A percentile compares a stretch with the other conserved stretches of the same genome.
These are phyloP conservation scores for Proterorhinus semilunaris DNA, from an alignment of 2,113 vertebrate species.

Conservation along the genomic window DNA sequence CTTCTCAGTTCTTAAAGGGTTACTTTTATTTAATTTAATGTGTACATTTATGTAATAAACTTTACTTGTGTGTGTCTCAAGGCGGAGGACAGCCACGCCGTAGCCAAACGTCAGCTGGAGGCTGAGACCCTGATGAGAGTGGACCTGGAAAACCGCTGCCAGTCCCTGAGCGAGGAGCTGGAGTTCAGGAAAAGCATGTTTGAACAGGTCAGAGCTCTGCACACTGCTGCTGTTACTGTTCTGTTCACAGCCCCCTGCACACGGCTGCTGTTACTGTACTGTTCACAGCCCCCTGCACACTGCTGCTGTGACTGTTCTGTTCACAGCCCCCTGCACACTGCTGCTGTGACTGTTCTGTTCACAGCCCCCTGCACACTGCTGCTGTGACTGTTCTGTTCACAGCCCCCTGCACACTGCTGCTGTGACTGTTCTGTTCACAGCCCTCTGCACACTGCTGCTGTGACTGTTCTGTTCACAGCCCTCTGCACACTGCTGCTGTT, in stretches of 20 bases:
- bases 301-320: no score
- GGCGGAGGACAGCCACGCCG: slow-evolving; percentile 88
- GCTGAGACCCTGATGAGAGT: slow-evolving; percentile 92
- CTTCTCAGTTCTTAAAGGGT: no score
- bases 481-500: no score
- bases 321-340: no score
- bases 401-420: no score
- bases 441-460: no score
- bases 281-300: neutral
- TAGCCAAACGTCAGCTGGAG: slow-evolving; percentile 94
- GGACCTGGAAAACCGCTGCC: slow-evolving; percentile 94
- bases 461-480: no score
- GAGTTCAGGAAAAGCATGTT: slow-evolving; percentile 94
- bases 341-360: no score
- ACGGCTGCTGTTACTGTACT: neutral
- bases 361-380: no score
- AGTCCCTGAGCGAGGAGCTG: slow-evolving; percentile 91
- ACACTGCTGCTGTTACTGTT: neutral
- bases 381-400: no score
- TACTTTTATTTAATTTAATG: no score
- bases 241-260: neutral
- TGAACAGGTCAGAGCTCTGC: slow-evolving; percentile 81
- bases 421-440: no score
- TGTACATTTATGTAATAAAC: neutral
- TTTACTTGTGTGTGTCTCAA: slow-evolving; percentile 40